These are phyloP conservation scores for Chiroxiphia lanceolata DNA, from an alignment of 2,797 vertebrate genomes.

Conservation along the genomic window DNA sequence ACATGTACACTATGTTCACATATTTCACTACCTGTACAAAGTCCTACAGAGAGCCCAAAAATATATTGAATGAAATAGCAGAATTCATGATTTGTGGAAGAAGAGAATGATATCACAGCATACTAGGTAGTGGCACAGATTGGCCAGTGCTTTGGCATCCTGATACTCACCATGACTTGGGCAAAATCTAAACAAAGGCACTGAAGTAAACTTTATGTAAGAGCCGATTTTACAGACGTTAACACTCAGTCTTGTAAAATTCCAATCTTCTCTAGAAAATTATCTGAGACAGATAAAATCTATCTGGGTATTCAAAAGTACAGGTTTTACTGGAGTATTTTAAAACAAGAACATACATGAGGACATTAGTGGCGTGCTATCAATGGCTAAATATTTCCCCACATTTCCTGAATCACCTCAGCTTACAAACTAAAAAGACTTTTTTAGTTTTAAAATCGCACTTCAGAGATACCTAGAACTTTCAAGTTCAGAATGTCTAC, in stretches of 20 bases:
- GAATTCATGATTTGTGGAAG: neutral
- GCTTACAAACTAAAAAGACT: neutral
- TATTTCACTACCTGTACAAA: neutral
- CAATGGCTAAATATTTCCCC: neutral
- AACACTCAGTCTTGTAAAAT: neutral
- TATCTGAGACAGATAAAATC: neutral
- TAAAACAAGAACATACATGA: neutral
- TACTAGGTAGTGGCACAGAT: neutral
- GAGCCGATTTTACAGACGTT: neutral
- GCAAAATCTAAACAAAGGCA: neutral
- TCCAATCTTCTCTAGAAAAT: neutral
- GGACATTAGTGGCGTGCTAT: neutral
- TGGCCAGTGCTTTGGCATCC: rapidly evolving
- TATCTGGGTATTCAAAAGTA: neutral
- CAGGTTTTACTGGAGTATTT: neutral
- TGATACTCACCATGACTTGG: neutral
- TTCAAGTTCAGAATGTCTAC: neutral
- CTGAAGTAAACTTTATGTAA: neutral
- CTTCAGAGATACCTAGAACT: neutral
- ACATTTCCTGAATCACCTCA: neutral
- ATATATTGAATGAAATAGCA: neutral
- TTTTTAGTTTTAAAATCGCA: neutral
- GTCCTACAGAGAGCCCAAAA: neutral
- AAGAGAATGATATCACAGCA: neutral
- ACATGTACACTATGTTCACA: neutral